These are phyloP conservation scores for Bombus affinis DNA, from an alignment of 1,140 invertebrate species.

Conservation along the genomic window DNA sequence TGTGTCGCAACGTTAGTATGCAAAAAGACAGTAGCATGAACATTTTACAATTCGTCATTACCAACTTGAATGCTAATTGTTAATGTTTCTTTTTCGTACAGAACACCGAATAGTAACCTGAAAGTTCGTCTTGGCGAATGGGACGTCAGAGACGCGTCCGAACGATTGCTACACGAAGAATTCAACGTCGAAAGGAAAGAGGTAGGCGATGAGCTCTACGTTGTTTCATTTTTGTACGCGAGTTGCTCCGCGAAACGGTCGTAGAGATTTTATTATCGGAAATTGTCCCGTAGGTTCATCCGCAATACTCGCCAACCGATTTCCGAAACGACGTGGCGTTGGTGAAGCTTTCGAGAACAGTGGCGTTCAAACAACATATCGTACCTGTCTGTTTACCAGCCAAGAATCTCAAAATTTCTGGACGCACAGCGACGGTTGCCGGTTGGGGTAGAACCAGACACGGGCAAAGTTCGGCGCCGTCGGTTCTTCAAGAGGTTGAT, in stretches of 20 bases:
- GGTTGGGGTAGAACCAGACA: constrained; percentile 95
- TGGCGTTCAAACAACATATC: constrained; percentile 94
- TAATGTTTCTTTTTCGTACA: constrained; percentile 70
- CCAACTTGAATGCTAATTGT: constrained; percentile 48
- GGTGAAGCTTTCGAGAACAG: constrained; percentile 90
- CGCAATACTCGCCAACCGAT: constrained; percentile 92
- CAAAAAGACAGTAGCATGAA: not conserved
- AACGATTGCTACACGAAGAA: constrained; percentile 93
- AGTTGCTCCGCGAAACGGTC: fast-evolving
- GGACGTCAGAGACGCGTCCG: constrained; percentile 93
- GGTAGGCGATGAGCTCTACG: constrained; percentile 78
- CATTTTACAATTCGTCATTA: constrained; percentile 32
- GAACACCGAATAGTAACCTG: constrained; percentile 91
- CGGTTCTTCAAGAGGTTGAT: constrained; percentile 86
- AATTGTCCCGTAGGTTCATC: constrained; percentile 85
- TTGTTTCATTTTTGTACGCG: not conserved
- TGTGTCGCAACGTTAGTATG: constrained; percentile 93
- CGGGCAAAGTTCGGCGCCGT: constrained; percentile 90
- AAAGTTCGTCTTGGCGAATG: constrained; percentile 95
- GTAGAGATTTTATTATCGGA: not conserved
- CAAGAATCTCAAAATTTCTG: constrained; percentile 88
- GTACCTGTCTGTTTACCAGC: constrained; percentile 92
- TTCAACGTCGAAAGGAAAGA: constrained; percentile 94
- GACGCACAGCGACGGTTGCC: constrained; percentile 93
- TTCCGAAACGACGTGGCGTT: constrained; percentile 95